Conservation (phyloP, 64 coral and sea anemone species). For the Montipora efflorescens region DNA sequence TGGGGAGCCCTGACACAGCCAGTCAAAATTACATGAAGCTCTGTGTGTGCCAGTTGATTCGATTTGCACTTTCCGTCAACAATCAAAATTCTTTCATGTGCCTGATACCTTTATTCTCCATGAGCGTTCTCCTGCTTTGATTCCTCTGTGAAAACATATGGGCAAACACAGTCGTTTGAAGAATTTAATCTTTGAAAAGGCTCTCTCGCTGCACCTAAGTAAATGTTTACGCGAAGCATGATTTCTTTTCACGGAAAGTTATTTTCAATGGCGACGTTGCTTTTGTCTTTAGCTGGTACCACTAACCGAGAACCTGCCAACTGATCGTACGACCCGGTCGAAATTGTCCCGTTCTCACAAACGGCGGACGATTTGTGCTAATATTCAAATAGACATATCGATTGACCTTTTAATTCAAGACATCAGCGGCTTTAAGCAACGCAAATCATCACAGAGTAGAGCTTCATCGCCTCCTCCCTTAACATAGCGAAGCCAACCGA, state of each 20-base stretch:
- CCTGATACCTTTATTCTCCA: background rate
- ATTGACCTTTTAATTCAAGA: background rate
- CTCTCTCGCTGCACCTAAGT: conserved; percentile 49
- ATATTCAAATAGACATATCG: conserved; percentile 2
- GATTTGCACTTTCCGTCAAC: background rate
- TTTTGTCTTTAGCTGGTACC: conserved; percentile 37
- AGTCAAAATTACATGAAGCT: background rate
- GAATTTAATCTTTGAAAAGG: conserved; percentile 43
- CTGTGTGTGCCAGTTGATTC: background rate
- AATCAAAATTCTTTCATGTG: background rate
- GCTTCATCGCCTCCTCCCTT: background rate
- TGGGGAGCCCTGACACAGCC: background rate
- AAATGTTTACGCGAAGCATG: conserved; percentile 54
- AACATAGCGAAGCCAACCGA: background rate
- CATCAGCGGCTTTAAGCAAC: background rate
- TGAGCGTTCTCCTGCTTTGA: conserved; percentile 3
- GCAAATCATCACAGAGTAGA: background rate
- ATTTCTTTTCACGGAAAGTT: conserved; percentile 51
- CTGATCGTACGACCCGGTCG: background rate
- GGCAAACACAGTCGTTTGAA: conserved; percentile 47
- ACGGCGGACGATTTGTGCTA: background rate
- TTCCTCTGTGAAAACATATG: conserved; percentile 36
- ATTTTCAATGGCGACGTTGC: conserved; percentile 13
- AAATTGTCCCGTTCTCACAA: background rate
- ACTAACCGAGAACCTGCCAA: background rate